Evolutionary conservation across 2,113 vertebrate species (phyloP), one percentile per base, ranked within the genome.

Genomic region (Potamarius usumacintae): DNA sequence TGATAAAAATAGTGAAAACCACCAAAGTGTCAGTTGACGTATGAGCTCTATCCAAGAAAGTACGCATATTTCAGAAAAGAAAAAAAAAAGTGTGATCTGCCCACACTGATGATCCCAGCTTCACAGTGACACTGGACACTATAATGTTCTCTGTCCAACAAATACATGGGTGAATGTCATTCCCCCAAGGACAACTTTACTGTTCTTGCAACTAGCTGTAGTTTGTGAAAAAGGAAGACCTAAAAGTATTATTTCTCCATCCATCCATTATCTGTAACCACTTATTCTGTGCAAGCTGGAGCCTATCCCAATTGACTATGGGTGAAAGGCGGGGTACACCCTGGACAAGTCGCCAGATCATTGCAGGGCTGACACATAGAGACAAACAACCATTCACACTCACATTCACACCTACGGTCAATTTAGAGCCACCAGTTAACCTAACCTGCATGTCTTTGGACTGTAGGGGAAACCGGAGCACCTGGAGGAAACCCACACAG

Each of bases 1-100:
- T 90, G 89, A 90, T 94, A 92, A 95, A 94, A 90, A 89, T 93
- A 92, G 94, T 92, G 92, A 89, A 93, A 92, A 90, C 83, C 90
- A 85, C 93, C 92, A 89, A 92, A 89, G 90, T 90, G 89, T 92
- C 91, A 90, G 90, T 86, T 27, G 83, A 85, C 34, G 89, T 48
- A 27, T 34, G n/a, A 69, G 80, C 79, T 17, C 20, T 58, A 91
- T 63, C 89, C 89, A 90, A 89, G 79, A 86, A 84, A 89, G 84
- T 85, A 85, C 87, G 80, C 87, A 27, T 83, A 42, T 42, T 42
- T 42, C 42, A 42, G 42, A 42, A 42, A 42, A 42, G 42, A 52
- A 52, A 71, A 71, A 85, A 85, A 83, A 69, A 82, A 77, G 34
- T 18, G 74, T 65, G 74, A 79, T 77, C 42, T 60, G 72, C 34